Percentiles rank a stretch among this genome's conserved stretches.
These are phyloP conservation scores for Phallusia fumigata DNA, from an alignment of 23 tunicate species.

Conservation along the genomic window DNA sequence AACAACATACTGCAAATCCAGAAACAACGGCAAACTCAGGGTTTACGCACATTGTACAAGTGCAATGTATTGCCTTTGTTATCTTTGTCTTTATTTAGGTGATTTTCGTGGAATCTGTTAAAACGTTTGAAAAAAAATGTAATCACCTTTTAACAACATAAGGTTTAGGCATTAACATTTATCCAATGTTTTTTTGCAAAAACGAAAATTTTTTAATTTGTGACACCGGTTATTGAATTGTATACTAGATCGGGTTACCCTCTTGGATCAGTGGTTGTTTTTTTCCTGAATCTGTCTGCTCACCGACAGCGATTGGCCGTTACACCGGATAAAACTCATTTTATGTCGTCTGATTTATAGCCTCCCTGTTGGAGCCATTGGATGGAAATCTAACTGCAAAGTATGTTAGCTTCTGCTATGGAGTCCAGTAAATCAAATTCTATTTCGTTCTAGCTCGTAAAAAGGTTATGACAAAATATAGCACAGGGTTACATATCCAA, in stretches of 20 bases:
- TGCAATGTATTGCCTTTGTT: too few species aligned
- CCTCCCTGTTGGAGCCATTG: conserved; percentile 37
- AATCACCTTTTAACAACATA: too few species aligned
- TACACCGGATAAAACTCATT: not conserved
- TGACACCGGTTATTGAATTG: too few species aligned
- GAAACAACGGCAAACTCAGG: conserved; percentile 22
- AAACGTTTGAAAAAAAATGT: too few species aligned
- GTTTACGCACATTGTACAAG: conserved; percentile 55
- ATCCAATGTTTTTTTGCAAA: too few species aligned
- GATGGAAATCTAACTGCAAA: conserved; percentile 53
- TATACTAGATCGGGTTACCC: conserved; percentile 34
- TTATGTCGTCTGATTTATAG: conserved; percentile 33
- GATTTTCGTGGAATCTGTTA: not conserved
- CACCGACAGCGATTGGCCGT: conserved; percentile 10
- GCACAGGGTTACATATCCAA: too few species aligned
- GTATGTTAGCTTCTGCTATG: too few species aligned
- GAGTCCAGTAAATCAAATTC: too few species aligned
- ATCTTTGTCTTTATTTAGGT: not conserved
- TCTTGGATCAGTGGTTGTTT: conserved; percentile 52
- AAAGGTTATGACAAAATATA: too few species aligned
- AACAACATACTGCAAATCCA: not conserved
- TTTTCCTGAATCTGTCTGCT: conserved; percentile 48
- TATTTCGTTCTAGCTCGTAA: too few species aligned
- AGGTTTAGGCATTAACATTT: too few species aligned
- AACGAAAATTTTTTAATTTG: not conserved